Conservation (phyloP, 2,888 invertebrate species). For the Lasioglossum oenotherae region DNA sequence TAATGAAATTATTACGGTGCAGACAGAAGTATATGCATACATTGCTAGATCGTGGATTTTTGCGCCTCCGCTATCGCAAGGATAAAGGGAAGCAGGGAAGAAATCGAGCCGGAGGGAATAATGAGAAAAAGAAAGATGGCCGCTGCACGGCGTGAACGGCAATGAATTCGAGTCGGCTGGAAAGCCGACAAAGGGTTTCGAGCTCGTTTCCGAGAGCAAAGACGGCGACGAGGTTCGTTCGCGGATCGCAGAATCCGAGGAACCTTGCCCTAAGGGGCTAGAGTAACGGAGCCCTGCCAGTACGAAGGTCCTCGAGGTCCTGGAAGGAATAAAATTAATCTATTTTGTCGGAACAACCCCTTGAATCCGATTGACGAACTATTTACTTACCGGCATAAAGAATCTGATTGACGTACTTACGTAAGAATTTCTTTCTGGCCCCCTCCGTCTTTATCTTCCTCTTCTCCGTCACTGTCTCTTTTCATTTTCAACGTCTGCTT, state of each 20-base stretch:
- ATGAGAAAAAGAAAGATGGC: slow-evolving; percentile 35
- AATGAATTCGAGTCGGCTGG: slow-evolving; percentile 57
- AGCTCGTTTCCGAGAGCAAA: slow-evolving; percentile 48
- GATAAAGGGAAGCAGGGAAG: background rate
- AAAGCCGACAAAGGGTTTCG: slow-evolving; percentile 48
- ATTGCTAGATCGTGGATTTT: background rate
- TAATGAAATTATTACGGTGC: background rate
- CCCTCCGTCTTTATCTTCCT: slow-evolving; percentile 15
- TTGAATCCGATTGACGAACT: slow-evolving; percentile 81
- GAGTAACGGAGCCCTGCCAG: background rate
- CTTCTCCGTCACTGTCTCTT: slow-evolving; percentile 42
- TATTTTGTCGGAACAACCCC: slow-evolving; percentile 78
- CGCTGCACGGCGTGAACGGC: slow-evolving; percentile 45
- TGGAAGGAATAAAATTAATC: slow-evolving; percentile 76
- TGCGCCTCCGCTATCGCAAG: background rate
- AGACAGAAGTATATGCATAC: background rate
- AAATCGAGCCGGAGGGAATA: background rate
- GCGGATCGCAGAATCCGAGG: slow-evolving; percentile 36
- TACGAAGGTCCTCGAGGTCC: slow-evolving; percentile 21
- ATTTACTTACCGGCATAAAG: slow-evolving; percentile 80
- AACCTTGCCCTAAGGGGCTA: background rate
- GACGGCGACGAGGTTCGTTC: slow-evolving; percentile 42
- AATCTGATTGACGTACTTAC: slow-evolving; percentile 82
- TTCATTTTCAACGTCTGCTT: slow-evolving; percentile 35
- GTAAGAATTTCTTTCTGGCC: slow-evolving; percentile 70